Percentiles rank a stretch among this genome's conserved stretches.
These are phyloP conservation scores for Perccottus glenii DNA, from an alignment of 2,113 vertebrate genomes.

Conservation along the genomic window DNA sequence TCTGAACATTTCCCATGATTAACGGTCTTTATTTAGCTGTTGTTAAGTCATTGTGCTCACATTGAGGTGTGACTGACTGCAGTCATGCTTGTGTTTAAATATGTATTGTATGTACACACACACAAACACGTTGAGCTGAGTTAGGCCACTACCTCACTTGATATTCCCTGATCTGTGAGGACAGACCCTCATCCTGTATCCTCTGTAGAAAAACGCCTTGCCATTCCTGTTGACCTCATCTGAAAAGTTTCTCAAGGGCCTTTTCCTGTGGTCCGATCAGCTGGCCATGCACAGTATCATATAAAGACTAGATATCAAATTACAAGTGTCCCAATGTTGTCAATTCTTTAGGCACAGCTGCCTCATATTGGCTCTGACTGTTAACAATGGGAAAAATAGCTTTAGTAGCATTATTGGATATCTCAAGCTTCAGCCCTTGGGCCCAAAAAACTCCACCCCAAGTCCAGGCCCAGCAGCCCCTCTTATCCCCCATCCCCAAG, in stretches of 20 bases:
- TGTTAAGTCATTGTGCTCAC: constrained; percentile 12
- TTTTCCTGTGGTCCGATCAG: constrained; percentile 36
- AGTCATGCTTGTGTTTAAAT: constrained; percentile 18
- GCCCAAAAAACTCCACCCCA: constrained; percentile 45
- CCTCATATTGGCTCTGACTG: constrained; percentile 26
- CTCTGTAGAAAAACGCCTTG: constrained; percentile 50
- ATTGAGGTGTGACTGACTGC: constrained; percentile 7
- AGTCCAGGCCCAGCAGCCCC: constrained; percentile 52
- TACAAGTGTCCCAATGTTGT: constrained; percentile 51
- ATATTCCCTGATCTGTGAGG: constrained; percentile 65
- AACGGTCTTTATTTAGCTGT: constrained; percentile 20
- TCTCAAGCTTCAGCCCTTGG: constrained; percentile 49
- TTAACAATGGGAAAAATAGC: constrained; percentile 61
- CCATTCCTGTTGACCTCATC: constrained; percentile 59
- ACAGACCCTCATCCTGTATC: constrained; percentile 62
- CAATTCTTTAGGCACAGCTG: constrained; percentile 13
- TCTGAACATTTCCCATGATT: neutral
- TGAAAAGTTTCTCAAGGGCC: constrained; percentile 53
- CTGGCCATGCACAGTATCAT: constrained; percentile 53
- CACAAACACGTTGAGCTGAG: constrained; percentile 61
- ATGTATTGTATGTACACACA: constrained; percentile 7
- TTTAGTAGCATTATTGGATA: constrained; percentile 65
- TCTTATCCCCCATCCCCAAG: constrained; percentile 53
- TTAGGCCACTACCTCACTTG: constrained; percentile 70
- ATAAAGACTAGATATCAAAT: constrained; percentile 46